Evolutionary conservation across 2,888 invertebrate genomes (phyloP), one percentile per base, ranked within the genome.

Genomic region (Thymelicus lineola): DNA sequence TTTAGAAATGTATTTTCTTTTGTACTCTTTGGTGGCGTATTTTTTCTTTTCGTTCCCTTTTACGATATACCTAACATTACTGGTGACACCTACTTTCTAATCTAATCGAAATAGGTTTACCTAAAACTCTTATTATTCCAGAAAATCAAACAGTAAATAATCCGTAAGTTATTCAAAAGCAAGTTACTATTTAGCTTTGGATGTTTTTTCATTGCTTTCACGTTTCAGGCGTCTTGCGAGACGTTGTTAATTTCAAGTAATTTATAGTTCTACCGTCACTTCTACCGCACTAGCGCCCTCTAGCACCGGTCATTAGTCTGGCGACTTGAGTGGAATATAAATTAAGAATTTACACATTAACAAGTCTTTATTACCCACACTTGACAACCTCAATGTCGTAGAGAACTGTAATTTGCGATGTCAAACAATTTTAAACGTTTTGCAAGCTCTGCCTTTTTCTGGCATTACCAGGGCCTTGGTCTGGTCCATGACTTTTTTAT

Each of bases 311-410:
- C 58, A 58, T 66, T 66, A 66, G 57, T 58, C n/a, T 42, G 12
- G 36, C 45, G 28, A 58, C 46, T 58, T 45, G 15, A 46, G 36
- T 36, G 46, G 66, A 58, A 66, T 66, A 66, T 66, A 66, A 66
- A 66, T 58, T 66, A 66, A 48, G 36, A 48, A 66, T 58, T 58
- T 58, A 61, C 60, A 36, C 28, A 36, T 57, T 6, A 14, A 55
- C 55, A 57, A 57, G 35, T 57, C 57, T 48, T 48, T 1, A 20
- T 53, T 20, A 17, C 20, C 17, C 17, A 17, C 9, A 28, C 7
- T 55, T 42, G 42, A 12, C 10, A 42, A 42, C 12, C 42, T 42
- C 38, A 38, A 38, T 38, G 38, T 38, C 38, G 9, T 38, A 38
- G 9, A 38, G 38, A 38, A 38, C 38, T 38, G 7, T 38, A 7